Base-by-base conservation (phyloP, 2,797 vertebrate genomes). In the Buceros bicornis region DNA sequence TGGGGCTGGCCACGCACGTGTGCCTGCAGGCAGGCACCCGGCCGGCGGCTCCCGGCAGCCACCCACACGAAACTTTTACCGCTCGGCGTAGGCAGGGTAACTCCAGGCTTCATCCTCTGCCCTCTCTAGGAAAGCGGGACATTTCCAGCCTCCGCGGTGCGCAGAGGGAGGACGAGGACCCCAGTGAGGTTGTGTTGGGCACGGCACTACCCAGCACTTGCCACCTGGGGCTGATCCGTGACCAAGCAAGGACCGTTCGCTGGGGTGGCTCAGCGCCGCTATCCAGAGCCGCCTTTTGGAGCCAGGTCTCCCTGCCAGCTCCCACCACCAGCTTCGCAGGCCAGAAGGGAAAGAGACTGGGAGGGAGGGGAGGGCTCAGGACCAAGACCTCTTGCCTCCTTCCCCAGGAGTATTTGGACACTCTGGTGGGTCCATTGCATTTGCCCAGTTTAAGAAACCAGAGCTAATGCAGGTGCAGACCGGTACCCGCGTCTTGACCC, bases 401-500 rank as follows among this genome's bases (percentile, higher is more conserved):
- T 5, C 28, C 19, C 13, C 10, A 28, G 31, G 6, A 67, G 13
- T 11, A 25, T 20, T 33, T 43, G 17, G 69, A n/a, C 21, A 29
- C 1, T 9, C 3, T 67, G 31, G 18, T 1, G 0, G 25, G 43
- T 10, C 57, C 6, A 2, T 16, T 51, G 69, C 0, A 0, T 77
- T 89, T 71, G 22, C 33, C 28, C 22, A 24, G 24, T n/a, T 35
- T 47, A 57, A 65, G 51, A 69, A 93, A 76, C 20, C 29, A 62
- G 37, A 82, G 47, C 24, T 70, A 62, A 84, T 37, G 12, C 2
- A 3, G 15, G 7, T 1, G 4, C 45, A 0, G 4, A 43, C 20
- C 40, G 31, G 21, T 20, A 51, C 13, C 40, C 35, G 21, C 7
- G 3, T 69, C 25, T n/a, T 56, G 20, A 24, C 28, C 62, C n/a